phyloP scores from a whole-genome alignment of 2,113 vertebrate species.

The Oryzias curvinotus region DNA sequence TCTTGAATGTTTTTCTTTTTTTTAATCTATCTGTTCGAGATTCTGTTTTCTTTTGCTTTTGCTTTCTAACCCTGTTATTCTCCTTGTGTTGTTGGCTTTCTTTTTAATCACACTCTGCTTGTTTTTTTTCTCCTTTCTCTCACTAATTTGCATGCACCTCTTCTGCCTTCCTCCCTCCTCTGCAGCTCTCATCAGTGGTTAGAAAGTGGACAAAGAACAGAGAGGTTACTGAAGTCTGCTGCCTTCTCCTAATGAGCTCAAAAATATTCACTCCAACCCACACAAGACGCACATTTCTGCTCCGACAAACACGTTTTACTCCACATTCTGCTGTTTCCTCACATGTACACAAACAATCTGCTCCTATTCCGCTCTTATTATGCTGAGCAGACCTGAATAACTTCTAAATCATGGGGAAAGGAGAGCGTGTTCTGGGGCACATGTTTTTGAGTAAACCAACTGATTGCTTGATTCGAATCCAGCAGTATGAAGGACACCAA shows the following conservation, averaged over 20 bases:
- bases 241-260: constrained; percentile 53
- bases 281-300: constrained; percentile 5
- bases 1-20: background rate
- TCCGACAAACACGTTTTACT: background rate
- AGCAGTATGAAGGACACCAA: too few relatives aligned
- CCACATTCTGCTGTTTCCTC: too few relatives aligned
- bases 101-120: constrained; percentile 19
- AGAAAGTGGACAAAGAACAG: constrained; percentile 50
- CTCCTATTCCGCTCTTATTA: too few relatives aligned
- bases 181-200: constrained; percentile 34
- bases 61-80: background rate
- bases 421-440: too few relatives aligned
- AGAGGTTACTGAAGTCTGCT: constrained; percentile 50
- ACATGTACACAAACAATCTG: too few relatives aligned
- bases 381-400: too few relatives aligned
- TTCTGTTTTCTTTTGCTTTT: constrained; percentile 1
- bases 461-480: too few relatives aligned
- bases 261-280: constrained; percentile 22
- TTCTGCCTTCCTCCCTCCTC: constrained; percentile 7
- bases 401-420: too few relatives aligned
- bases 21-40: constrained; percentile 3
- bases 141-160: constrained; percentile 32
- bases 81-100: constrained; percentile 7
- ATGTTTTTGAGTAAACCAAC: too few relatives aligned
- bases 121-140: background rate